These are phyloP conservation scores for Acridotheres tristis DNA, from an alignment of 2,797 vertebrate species.

Conservation along the genomic window DNA sequence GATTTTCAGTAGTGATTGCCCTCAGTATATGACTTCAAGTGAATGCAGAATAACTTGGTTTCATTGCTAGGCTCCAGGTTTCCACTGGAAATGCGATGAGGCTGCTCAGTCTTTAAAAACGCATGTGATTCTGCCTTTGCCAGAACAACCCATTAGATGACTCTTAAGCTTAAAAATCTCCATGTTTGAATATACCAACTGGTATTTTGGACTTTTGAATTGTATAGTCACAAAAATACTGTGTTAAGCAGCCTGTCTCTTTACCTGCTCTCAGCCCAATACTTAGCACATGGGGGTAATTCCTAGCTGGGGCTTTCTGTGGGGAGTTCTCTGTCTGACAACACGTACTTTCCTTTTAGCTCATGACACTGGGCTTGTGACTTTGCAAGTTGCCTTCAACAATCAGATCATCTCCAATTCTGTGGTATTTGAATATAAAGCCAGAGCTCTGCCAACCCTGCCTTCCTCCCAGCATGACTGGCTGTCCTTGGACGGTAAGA, in stretches of 20 bases:
- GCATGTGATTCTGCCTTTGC: background rate
- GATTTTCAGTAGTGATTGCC: background rate
- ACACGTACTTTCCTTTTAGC: constrained; percentile 76
- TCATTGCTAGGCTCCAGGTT: background rate
- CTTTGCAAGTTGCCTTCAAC: constrained; percentile 97
- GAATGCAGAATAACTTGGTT: background rate
- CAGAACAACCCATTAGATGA: background rate
- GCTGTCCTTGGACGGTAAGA: constrained; percentile 96
- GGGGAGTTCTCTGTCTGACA: background rate
- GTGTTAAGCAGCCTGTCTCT: background rate
- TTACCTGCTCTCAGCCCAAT: background rate
- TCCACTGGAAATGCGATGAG: background rate
- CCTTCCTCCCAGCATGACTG: constrained; percentile 99
- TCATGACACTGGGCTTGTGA: constrained; percentile 97
- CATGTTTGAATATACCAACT: background rate
- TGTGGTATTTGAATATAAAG: constrained; percentile 99
- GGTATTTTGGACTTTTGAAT: background rate
- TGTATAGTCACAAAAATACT: background rate
- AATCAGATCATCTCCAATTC: constrained; percentile 99
- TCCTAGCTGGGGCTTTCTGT: background rate
- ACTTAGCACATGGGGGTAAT: background rate
- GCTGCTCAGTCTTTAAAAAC: background rate
- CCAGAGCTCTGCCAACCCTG: constrained; percentile 93
- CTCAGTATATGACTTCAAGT: background rate
- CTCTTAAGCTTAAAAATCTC: background rate